Evolutionary conservation across 2,113 vertebrate genomes (phyloP).

Genomic region (Puma concolor): DNA sequence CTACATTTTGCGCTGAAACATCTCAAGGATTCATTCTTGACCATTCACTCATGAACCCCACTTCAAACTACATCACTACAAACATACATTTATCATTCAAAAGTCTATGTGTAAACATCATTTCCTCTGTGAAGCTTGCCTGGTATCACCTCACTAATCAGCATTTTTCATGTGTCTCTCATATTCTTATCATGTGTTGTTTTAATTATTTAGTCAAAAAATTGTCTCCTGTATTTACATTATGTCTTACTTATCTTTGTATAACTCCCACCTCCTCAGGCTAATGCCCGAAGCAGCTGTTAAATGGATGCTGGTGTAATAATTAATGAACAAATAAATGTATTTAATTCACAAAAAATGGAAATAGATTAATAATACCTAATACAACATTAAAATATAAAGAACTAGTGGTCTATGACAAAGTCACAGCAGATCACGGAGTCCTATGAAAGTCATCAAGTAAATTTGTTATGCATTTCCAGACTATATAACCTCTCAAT

Average conservation of each 20-base stretch:
- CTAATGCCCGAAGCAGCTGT: not conserved
- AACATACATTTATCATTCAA: not conserved
- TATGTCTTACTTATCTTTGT: not conserved
- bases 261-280: not conserved
- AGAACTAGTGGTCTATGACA: not conserved
- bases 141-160: not conserved
- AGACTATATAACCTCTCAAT: not conserved
- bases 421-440: not conserved
- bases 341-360: constrained; percentile 21
- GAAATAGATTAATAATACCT: not conserved
- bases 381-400: not conserved
- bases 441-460: not conserved
- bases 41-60: too few species aligned
- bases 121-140: not conserved
- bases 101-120: not conserved
- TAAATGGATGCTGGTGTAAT: not conserved
- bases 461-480: not conserved
- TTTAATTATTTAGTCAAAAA: constrained; percentile 21
- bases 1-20: too few species aligned
- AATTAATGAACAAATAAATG: not conserved
- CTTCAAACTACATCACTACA: too few species aligned
- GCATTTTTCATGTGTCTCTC: not conserved
- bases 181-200: not conserved
- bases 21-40: too few species aligned
- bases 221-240: not conserved